These are phyloP conservation scores for Bubalus kerabau DNA, from an alignment of 2,113 vertebrate genomes.

Conservation along the genomic window DNA sequence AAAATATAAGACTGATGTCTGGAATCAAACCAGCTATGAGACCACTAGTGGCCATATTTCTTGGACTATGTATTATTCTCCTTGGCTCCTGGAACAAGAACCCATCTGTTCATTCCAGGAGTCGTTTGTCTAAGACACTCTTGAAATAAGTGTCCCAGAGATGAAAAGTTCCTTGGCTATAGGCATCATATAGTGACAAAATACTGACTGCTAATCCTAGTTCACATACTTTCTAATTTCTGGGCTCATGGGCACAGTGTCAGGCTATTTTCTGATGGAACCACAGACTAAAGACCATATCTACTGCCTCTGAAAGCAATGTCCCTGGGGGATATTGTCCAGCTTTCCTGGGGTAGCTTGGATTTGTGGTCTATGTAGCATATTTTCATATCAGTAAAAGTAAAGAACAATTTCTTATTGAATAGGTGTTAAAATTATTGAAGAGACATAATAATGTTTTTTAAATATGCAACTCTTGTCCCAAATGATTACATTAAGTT, in stretches of 20 bases:
- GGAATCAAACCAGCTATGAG: not conserved
- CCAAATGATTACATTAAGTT: not conserved
- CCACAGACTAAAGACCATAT: not conserved
- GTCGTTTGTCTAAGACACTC: not conserved
- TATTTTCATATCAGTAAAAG: not conserved
- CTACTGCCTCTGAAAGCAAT: not conserved
- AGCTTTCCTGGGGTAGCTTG: not conserved
- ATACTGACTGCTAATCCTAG: not conserved
- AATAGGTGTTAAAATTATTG: not conserved
- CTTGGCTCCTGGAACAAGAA: not conserved
- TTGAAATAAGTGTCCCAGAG: not conserved
- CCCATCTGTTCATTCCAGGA: not conserved
- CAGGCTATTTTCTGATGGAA: not conserved
- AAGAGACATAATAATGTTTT: not conserved
- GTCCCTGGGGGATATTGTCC: fast-evolving
- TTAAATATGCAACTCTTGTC: not conserved
- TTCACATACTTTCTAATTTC: not conserved
- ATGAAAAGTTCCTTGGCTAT: not conserved
- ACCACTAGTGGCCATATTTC: not conserved
- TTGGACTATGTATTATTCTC: not conserved
- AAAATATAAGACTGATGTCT: not conserved
- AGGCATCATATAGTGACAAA: not conserved
- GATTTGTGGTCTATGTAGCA: not conserved
- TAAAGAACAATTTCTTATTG: not conserved
- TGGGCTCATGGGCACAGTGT: not conserved